These are phyloP conservation scores for Conistra vaccinii DNA, from an alignment of 2,888 invertebrate genomes.

Conservation along the genomic window DNA sequence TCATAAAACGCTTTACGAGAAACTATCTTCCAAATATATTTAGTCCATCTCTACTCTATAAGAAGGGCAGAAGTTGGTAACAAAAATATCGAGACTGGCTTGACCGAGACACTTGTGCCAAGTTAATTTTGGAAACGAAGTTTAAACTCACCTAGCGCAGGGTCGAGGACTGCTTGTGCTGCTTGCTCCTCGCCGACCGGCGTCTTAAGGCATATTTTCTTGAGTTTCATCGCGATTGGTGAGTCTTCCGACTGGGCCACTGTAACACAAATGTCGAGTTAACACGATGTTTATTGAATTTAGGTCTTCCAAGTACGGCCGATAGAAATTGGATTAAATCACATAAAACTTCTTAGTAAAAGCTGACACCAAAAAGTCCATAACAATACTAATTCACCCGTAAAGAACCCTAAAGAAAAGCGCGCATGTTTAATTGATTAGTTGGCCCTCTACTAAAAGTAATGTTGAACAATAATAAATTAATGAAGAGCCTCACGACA, in stretches of 20 bases:
- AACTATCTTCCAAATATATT: constrained; percentile 31
- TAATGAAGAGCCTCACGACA: constrained; percentile 13
- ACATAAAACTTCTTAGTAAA: background rate
- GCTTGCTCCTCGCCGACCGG: constrained; percentile 93
- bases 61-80: constrained; percentile 22
- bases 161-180: constrained; percentile 92
- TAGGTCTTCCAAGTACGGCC: background rate
- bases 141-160: constrained; percentile 90
- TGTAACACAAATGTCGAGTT: constrained; percentile 80
- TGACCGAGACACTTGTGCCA: constrained; percentile 52
- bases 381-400: background rate
- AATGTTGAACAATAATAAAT: constrained; percentile 8
- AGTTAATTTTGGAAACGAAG: constrained; percentile 44
- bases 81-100: constrained; percentile 25
- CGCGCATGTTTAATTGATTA: background rate
- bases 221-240: constrained; percentile 93
- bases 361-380: background rate
- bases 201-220: constrained; percentile 94
- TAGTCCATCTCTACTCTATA: background rate
- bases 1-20: constrained; percentile 15
- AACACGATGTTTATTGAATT: background rate
- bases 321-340: background rate
- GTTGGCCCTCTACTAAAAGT: background rate
- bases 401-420: background rate
- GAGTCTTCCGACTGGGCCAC: constrained; percentile 93